Conservation (phyloP, 1,140 invertebrate species). For the Metaphire vulgaris region DNA sequence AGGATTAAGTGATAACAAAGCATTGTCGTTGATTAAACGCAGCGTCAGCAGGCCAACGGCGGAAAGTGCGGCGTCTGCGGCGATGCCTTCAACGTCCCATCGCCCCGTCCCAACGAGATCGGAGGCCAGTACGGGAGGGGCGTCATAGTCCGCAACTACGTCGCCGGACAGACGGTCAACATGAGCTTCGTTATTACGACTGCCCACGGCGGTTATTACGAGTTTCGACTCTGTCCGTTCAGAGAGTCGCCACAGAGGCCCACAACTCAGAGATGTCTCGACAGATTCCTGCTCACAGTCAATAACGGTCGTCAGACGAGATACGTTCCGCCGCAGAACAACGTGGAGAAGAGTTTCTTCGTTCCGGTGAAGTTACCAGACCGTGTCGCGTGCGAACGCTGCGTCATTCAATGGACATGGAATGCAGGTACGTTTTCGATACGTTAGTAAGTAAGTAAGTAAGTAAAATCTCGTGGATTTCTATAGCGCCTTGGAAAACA, state of each 20-base stretch:
- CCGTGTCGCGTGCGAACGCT: conserved; percentile 74
- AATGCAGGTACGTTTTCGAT: conserved; percentile 65
- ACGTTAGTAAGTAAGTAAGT: no score
- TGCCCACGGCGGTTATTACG: conserved; percentile 2
- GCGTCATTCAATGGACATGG: conserved; percentile 82
- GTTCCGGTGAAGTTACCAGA: conserved; percentile 58
- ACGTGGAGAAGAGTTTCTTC: neutral
- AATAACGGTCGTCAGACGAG: neutral
- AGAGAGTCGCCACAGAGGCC: neutral
- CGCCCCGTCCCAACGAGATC: conserved; percentile 75
- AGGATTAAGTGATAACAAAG: no score
- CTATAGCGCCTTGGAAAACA: no score
- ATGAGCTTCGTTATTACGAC: conserved; percentile 21
- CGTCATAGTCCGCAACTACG: conserved; percentile 72
- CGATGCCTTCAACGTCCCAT: conserved; percentile 66
- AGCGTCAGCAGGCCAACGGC: conserved; percentile 75
- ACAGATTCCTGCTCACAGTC: neutral
- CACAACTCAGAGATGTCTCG: neutral
- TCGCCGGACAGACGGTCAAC: conserved; percentile 65
- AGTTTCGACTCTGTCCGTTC: neutral
- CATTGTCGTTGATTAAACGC: no score
- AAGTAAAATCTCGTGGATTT: no score
- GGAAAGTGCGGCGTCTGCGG: conserved; percentile 84
- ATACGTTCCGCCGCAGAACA: neutral
- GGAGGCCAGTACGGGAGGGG: conserved; percentile 78